Evolutionary conservation across 64 coral and sea anemone genomes (phyloP).

Genomic region (Acropora yongei): DNA sequence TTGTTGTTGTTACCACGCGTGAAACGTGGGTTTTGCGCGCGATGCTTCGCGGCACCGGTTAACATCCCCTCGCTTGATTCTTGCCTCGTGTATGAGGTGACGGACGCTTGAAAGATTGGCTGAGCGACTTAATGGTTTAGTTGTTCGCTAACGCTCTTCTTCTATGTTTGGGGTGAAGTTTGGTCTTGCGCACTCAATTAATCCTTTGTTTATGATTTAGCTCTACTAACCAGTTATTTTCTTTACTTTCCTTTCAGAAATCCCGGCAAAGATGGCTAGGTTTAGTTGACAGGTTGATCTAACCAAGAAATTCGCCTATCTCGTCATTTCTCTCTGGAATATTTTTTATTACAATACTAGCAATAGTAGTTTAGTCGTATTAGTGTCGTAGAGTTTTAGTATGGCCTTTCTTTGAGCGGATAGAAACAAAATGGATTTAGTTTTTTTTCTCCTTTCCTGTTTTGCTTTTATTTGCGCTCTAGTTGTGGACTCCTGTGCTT

Average conservation of each 20-base stretch:
- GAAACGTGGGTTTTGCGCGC: too few relatives aligned
- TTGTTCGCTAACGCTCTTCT: too few relatives aligned
- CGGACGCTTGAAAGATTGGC: too few relatives aligned
- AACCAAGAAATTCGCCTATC: background rate
- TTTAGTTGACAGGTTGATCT: slow-evolving; percentile 52
- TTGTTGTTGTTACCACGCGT: too few relatives aligned
- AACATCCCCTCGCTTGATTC: too few relatives aligned
- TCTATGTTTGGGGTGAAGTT: too few relatives aligned
- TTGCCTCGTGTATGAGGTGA: too few relatives aligned
- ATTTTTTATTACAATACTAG: background rate
- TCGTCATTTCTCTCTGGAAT: background rate
- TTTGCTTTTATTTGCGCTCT: background rate
- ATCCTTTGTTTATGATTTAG: too few relatives aligned
- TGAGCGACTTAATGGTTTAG: too few relatives aligned
- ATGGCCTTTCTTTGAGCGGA: background rate
- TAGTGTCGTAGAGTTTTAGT: background rate
- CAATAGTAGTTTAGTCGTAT: background rate
- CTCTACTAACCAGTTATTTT: background rate
- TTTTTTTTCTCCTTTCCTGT: background rate
- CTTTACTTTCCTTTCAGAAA: slow-evolving; percentile 16
- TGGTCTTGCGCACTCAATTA: too few relatives aligned
- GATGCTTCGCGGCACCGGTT: too few relatives aligned
- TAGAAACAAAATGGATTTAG: background rate
- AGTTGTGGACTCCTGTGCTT: background rate
- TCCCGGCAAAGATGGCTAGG: slow-evolving; percentile 57